Base-by-base conservation (phyloP, 2,888 invertebrate species). In the Drosophila paramelanica region DNA sequence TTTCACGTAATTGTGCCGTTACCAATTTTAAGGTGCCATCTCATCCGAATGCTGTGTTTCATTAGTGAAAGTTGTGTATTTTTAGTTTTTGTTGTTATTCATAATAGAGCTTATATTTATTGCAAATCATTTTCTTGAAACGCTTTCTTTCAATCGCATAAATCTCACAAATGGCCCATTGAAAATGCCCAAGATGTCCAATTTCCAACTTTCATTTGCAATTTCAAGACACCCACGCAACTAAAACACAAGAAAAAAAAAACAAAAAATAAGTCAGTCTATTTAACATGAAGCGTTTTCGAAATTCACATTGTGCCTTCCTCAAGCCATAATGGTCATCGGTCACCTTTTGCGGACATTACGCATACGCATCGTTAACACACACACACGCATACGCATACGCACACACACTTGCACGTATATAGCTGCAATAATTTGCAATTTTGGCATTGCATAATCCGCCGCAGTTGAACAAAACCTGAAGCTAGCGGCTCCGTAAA, bases 391-490 rank as follows among this genome's bases (percentile, higher is more conserved):
- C 3, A 50, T 23, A 38, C 17, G 27, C 49, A 27, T 42, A 51
- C 23, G 20, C 17, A 31, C 50, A 42, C 27, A 41, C 50, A 42
- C 25, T 38, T 46, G 39, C 74, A 61, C 73, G 64, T 52, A 68
- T 38, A 39, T 17, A 43, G 36, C 56, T 67, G 87, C 67, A 80
- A 80, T 73, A 67, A 80, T 79, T 79, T 77, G 85, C 76, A 87
- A 89, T 84, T 83, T 81, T 59, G 66, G 70, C 64, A 77, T 84
- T 89, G 72, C 89, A 74, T 89, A 89, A 89, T 80, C 84, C 60
- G 53, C 67, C 68, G 71, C 68, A 79, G 73, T 79, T 88, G 89
- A 56, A 42, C 67, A 57, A 75, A 76, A 76, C 79, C 79, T 64
- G 71, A 47, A 53, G 53, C 42, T 53, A 31, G 41, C 27, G 11